phyloP scores from a whole-genome alignment of 1,140 invertebrate genomes.

The Aphelenchoides besseyi region DNA sequence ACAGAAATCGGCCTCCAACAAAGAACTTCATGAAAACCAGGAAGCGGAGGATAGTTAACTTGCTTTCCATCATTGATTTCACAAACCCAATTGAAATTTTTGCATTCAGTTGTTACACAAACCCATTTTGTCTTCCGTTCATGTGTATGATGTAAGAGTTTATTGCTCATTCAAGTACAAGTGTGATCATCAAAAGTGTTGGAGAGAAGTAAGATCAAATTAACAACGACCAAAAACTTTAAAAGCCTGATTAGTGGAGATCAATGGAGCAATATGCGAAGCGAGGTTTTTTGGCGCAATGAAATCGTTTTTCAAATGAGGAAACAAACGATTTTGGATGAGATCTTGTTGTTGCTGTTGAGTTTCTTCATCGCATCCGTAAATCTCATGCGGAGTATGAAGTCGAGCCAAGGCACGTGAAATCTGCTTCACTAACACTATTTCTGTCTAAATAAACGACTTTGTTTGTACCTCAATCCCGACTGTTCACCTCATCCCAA shows the following conservation, averaged over 20 bases:
- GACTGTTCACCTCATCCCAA: slow-evolving; percentile 5
- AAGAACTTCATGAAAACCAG: no score
- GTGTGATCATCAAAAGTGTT: no score
- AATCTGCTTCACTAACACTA: not conserved
- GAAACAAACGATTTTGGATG: not conserved
- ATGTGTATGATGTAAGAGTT: no score
- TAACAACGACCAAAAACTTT: slow-evolving; percentile 24
- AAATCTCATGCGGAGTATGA: slow-evolving; percentile 12
- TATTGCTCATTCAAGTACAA: no score
- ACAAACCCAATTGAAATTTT: no score
- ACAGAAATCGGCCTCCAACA: no score
- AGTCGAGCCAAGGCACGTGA: slow-evolving; percentile 10
- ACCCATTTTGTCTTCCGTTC: no score
- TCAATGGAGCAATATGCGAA: not conserved
- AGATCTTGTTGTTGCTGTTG: not conserved
- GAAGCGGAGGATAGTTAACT: no score
- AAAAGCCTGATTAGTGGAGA: slow-evolving; percentile 14
- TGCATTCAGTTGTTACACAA: no score
- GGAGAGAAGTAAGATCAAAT: no score
- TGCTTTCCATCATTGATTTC: no score
- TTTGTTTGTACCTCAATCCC: not conserved
- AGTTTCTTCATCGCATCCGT: not conserved
- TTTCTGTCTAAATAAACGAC: not conserved
- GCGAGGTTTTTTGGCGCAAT: not conserved
- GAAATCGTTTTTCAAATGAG: not conserved